A percentile compares a stretch with the other conserved stretches of the same genome.
Evolutionary conservation across 1,140 invertebrate genomes (phyloP).

Genomic region (Eriosoma lanigerum): DNA sequence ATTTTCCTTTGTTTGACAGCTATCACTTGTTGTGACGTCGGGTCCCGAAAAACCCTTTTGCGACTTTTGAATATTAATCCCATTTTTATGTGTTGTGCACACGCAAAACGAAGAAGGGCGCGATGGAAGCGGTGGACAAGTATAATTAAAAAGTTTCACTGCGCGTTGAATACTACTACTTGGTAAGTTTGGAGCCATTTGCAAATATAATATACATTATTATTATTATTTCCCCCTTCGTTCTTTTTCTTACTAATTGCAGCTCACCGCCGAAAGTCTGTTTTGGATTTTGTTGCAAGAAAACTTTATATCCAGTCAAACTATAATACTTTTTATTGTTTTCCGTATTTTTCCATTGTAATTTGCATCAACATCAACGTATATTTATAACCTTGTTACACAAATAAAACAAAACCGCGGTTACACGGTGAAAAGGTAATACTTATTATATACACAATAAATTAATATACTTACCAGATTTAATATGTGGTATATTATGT

Average conservation of each 20-base stretch:
- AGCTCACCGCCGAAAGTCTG: background rate
- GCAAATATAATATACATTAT: conserved; percentile 13
- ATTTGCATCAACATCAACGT: too few relatives aligned
- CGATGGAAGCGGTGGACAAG: background rate
- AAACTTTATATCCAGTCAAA: background rate
- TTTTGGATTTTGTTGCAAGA: conserved; percentile 22
- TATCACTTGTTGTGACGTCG: background rate
- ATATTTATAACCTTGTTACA: background rate
- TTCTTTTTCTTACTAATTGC: conserved; percentile 19
- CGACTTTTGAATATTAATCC: conserved; percentile 33
- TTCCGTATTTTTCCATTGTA: background rate
- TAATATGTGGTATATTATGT: too few relatives aligned
- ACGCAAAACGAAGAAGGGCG: background rate
- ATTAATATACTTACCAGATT: too few relatives aligned
- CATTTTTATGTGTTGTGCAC: background rate
- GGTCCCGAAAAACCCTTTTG: background rate
- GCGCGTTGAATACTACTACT: background rate
- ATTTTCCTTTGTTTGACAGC: background rate
- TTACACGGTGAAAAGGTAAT: background rate
- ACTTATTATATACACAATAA: too few relatives aligned
- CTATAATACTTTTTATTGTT: background rate
- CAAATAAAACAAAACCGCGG: background rate
- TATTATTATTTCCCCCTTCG: background rate
- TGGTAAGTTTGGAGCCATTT: background rate
- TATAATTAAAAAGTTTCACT: conserved; percentile 43